Evolutionary conservation across 2,888 invertebrate species (phyloP), one percentile per base, ranked within the genome.

Genomic region (Eupeodes luniger): DNA sequence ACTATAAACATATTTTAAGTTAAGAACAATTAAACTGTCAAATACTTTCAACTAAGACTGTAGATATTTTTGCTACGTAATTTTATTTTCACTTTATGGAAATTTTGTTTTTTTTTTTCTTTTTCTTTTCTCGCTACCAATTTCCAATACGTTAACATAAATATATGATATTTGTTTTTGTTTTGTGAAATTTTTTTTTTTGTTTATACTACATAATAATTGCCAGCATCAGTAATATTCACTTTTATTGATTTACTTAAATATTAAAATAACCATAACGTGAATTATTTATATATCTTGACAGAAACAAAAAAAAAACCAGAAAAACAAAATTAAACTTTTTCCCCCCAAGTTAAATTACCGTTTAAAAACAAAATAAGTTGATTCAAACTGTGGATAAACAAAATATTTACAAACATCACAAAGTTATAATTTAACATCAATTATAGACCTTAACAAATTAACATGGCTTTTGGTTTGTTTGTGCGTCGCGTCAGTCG

Each of bases 371-470:
- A 66, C 5, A 16, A 11, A 27, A 59, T 11, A 67, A 67, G 51
- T 67, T 51, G 4, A 51, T 51, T 36, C n/a, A 67, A 27, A 67
- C 11, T 67, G n/a, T 36, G 51, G n/a, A 67, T 67, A n/a, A 67
- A 67, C 34, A 67, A 67, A 67, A 67, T 67, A 49, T 27, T 67
- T 36, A 51, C 27, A 3, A 40, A 40, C 40, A 36, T 67, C n/a
- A 67, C 16, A n/a, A 67, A 67, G 34, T 36, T n/a, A 49, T 2
- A 67, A 67, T 51, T 67, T 67, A 34, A n/a, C n/a, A 51, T 9
- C 49, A 67, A 67, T 67, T 66, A 40, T 40, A 66, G 27, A 49
- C n/a, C 36, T n/a, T 40, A 62, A 40, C 11, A 11, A 49, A 19
- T 14, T 66, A 49, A 51, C 9, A 34, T 34, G 10, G 9, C 27